Base-by-base conservation (phyloP, 2,888 invertebrate genomes). In the Lasioglossum oenotherae region DNA sequence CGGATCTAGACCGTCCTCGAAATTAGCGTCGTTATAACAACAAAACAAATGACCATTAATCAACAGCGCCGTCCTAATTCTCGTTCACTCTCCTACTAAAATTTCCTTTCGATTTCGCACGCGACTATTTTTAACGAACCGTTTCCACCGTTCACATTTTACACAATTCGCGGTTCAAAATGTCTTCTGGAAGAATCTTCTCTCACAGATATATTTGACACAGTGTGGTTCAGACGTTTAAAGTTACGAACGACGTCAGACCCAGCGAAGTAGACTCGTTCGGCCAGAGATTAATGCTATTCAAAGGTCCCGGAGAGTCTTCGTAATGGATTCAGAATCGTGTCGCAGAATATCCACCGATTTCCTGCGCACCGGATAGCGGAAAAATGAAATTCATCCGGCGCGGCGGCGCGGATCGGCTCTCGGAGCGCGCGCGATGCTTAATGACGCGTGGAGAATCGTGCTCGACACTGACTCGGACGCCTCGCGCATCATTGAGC, bases 401-500 rank as follows among this genome's bases (percentile, higher is more conserved):
- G 35, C 8, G 69, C 16, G 76, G 49, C 27, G 19, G 53, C 41
- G 38, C 23, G 53, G 53, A 78, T 38, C 31, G 82, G 38, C 53
- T 64, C 64, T 31, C 31, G 31, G 16, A 60, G 27, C 14, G 73
- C 76, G 82, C 80, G 71, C 38, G 84, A 86, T 90, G 93, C 80
- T 90, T 88, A 92, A 93, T 92, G 93, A 92, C 85, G 91, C 92
- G 91, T 92, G 89, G 85, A 85, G 85, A 91, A 87, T 90, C 89
- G 88, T 87, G 89, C 85, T 89, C 87, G 91, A 87, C 89, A 90
- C 90, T 90, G 88, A 88, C 87, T 93, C 93, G 91, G 92, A 92
- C 93, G 91, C 90, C 90, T 94, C 94, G 93, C 93, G 87, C 92
- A 80, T 93, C 94, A 93, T 93, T 94, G 93, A 81, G 82, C 89